Evolutionary conservation across 1,140 invertebrate species (phyloP), one percentile per base, ranked within the genome.

Genomic region (Papilio helenus): DNA sequence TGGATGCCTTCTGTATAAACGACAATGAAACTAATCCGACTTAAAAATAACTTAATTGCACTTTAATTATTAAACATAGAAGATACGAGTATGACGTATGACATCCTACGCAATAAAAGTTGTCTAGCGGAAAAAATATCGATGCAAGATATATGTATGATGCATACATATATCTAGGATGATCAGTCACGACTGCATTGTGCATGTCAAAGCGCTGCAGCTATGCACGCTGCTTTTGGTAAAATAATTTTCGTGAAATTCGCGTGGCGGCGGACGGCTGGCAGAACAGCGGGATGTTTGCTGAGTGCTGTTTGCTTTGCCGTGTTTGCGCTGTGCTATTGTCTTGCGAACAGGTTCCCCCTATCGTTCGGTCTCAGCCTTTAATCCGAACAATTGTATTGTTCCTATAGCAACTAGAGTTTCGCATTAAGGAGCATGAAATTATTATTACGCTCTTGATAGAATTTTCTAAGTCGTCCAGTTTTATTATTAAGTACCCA

Each of bases 241-340:
- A 39, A 55, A 83, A 85, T 83, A 79, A 79, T 86, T 88, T 88
- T 85, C 55, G 58, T 77, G 58, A 77, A 77, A 42, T 65, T 61
- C 46, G 23, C 20, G 26, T 29, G 16, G 12, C 12, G 20, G 23
- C 72, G 26, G 42, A 23, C n/a, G 61, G 72, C 78, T 81, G 81
- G 79, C 81, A 82, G 83, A 84, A 83, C 79, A 72, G 80, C 80
- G 82, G 82, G 80, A 71, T 91, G 83, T 90, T 90, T 90, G 86
- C 80, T 58, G 72, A 87, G 79, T 80, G 79, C 82, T 90, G 87
- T 90, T 90, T 88, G 88, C 80, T 85, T 86, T 87, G 79, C 85
- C 82, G 72, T 90, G 86, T 92, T 89, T 93, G 89, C 85, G 79
- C 72, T 83, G 18, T 76, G 83, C 85, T 80, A 89, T 91, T 91